A percentile compares a stretch with the other conserved stretches of the same genome.
These are phyloP conservation scores for Sinocyclocheilus anshuiensis DNA, from an alignment of 2,113 vertebrate species.

Conservation along the genomic window DNA sequence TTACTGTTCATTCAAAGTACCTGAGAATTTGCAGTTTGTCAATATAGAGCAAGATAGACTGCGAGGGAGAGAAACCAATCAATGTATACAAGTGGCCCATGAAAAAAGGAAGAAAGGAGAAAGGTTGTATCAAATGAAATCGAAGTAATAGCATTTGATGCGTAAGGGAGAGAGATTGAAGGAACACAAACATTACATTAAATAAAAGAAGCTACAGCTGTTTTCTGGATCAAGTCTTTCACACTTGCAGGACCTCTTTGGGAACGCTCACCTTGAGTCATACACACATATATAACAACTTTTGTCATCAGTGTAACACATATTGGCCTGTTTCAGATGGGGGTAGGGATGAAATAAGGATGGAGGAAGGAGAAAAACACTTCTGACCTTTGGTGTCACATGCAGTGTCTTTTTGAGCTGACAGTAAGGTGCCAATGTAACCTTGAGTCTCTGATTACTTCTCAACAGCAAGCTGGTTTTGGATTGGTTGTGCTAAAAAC, in stretches of 20 bases:
- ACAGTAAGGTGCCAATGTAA: conserved; percentile 34
- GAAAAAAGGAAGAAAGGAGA: neutral
- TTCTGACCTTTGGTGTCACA: conserved; percentile 46
- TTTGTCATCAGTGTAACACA: conserved; percentile 7
- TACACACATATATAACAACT: neutral
- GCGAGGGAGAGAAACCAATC: neutral
- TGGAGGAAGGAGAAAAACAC: neutral
- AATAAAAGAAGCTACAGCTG: conserved; percentile 20
- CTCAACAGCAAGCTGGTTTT: conserved; percentile 31
- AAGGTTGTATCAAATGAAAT: neutral
- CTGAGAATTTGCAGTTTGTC: neutral
- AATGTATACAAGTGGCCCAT: neutral
- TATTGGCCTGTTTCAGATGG: neutral
- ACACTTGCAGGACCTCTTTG: conserved; percentile 1
- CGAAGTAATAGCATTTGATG: neutral
- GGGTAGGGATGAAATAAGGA: conserved; percentile 3
- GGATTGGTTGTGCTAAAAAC: conserved; percentile 1
- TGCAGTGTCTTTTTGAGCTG: conserved; percentile 36
- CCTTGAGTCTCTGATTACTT: conserved; percentile 41
- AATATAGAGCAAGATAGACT: neutral
- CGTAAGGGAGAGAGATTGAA: neutral
- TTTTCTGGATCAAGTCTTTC: conserved; percentile 7
- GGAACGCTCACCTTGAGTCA: conserved; percentile 9
- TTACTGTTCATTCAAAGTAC: neutral
- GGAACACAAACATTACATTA: neutral